Percentiles rank a stretch among this genome's conserved stretches.
Conservation (phyloP, 2,888 invertebrate species). For the Drosophila pseudotalamancana region DNA sequence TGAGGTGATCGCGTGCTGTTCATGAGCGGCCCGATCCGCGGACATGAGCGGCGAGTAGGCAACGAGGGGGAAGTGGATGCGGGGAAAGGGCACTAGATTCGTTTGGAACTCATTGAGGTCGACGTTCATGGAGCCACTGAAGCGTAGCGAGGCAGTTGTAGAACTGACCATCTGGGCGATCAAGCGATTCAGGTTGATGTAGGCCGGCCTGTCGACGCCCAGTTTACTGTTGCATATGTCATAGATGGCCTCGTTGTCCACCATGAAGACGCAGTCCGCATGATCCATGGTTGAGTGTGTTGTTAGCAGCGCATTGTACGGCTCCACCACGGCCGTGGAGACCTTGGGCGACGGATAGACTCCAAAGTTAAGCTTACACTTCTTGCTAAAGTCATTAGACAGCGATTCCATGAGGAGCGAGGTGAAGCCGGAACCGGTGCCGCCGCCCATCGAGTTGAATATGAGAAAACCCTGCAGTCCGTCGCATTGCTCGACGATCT, state of each 20-base stretch:
- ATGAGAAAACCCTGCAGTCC: conserved; percentile 93
- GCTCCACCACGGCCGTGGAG: conserved; percentile 96
- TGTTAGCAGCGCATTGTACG: conserved; percentile 95
- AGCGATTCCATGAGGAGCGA: conserved; percentile 94
- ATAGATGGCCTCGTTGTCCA: conserved; percentile 98
- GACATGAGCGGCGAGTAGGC: conserved; percentile 82
- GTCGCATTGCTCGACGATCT: conserved; percentile 92
- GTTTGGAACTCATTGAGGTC: conserved; percentile 96
- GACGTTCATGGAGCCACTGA: conserved; percentile 95
- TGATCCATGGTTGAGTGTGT: conserved; percentile 95
- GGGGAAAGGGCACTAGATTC: conserved; percentile 95
- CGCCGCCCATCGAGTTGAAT: conserved; percentile 94
- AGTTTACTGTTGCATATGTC: conserved; percentile 95
- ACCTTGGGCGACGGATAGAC: conserved; percentile 96
- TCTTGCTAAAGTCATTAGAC: conserved; percentile 93
- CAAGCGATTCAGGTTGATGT: conserved; percentile 88
- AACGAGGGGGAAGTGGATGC: conserved; percentile 88
- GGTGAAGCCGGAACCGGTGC: conserved; percentile 95
- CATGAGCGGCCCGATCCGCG: conserved; percentile 76
- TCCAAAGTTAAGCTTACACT: conserved; percentile 95
- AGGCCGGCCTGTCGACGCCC: conserved; percentile 90
- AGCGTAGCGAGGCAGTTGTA: conserved; percentile 94
- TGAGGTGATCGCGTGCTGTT: conserved; percentile 86
- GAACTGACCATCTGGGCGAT: conserved; percentile 92
- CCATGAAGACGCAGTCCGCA: conserved; percentile 97